Evolutionary conservation across 30 jellyfish, hydroid and myxozoan genomes (phyloP), one percentile per base, ranked within the genome.

Genomic region (Hydractinia symbiolongicarpus): DNA sequence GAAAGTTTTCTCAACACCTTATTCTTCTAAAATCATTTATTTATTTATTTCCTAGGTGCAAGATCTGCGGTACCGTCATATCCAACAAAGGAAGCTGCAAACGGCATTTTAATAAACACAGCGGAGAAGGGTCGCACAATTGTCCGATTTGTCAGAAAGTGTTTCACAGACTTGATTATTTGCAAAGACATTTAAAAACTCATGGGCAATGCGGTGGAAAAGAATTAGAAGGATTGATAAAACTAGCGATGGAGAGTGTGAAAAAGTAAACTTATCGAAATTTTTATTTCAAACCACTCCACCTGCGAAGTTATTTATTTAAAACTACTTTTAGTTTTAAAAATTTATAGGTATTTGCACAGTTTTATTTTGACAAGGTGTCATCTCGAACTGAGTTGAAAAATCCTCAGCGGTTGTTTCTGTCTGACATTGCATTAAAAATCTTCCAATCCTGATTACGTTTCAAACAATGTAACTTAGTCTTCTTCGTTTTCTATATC

Each of bases 141-240:
- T 71, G 80, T 71, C 80, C 80, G 80, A 71, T 71, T 7, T 71
- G 80, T 53, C 56, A 71, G 68, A 71, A 71, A 9, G 53, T 55
- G n/a, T 71, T 71, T 50, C n/a, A 20, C 61, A 13, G 80, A 2
- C 54, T 20, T 20, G 80, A 71, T 71, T 71, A 53, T 19, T 50
- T 71, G 55, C 56, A 71, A 19, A 30, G 80, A 71, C 80, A 71
- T 50, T 20, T 71, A 58, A 71, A 71, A 50, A 20, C 56, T 20
- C 80, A 71, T 50, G 80, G 80, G 51, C 9, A 49, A 5, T 1
- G 78, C 21, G 11, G 51, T 13, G 80, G 80, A 20, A 50, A 30
- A 19, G 80, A 71, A 15, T 50, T n/a, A 7, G 80, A 71, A 19
- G n/a, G 68, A 4, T 71, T 71, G 53, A 50, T 71, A 30, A 71